Evolutionary conservation across 2,797 vertebrate genomes (phyloP), one percentile per base, ranked within the genome.

Genomic region (Oreochromis mossambicus): DNA sequence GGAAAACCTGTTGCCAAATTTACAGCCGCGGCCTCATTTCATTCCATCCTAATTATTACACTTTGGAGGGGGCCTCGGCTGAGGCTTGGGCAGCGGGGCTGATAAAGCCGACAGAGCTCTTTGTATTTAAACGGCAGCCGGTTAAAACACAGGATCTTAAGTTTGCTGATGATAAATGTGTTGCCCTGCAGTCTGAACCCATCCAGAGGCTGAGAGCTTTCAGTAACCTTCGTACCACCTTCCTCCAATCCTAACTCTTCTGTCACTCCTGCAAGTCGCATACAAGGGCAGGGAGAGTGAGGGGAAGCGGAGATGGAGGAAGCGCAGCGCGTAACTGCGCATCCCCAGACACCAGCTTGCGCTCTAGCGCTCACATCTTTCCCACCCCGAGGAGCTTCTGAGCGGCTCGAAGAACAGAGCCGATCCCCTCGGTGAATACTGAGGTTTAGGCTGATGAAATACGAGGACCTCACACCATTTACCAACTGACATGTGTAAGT

Each of bases 21-120:
- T 93, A 90, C 87, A 29, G 66, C 81, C 11, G 80, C 21, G 50
- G 90, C 80, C 82, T 87, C 58, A 73, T 89, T 84, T 91, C 82
- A 90, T 89, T 89, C 90, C 54, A n/a, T 34, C 91, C 84, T 93
- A 93, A 95, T 96, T 92, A 86, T 84, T 87, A 91, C 13, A 82
- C 90, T 88, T 91, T 92, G 86, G 86, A 83, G 83, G 66, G 34
- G 81, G 88, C 87, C 82, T 76, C 55, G 5, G 70, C 26, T 63
- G 88, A 85, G 88, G 84, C 77, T 84, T 77, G 52, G 63, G 54
- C 58, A 75, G 46, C 34, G 54, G 56, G 38, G 21, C 63, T 55
- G 17, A 87, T 83, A 87, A 91, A 93, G 86, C 82, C 48, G n/a
- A 88, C 83, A 50, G 81, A 88, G 81, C 54, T 70, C 84, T 92